Evolutionary conservation across 1,140 invertebrate species (phyloP).

Genomic region (Drosophila parvula): DNA sequence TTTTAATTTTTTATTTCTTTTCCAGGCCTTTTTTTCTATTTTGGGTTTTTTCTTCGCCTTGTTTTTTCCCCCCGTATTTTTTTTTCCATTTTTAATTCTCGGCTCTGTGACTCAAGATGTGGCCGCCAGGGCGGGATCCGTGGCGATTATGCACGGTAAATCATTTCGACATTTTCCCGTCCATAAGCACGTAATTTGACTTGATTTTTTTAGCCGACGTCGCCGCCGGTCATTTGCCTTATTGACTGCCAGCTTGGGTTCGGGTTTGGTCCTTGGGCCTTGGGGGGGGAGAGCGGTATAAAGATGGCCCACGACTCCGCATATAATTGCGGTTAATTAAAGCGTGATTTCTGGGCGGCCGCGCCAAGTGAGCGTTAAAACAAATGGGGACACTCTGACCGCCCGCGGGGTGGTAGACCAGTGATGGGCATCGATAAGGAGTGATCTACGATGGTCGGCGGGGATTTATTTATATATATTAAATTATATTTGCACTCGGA

Average conservation of each 20-base stretch:
- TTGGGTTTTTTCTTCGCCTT: not conserved
- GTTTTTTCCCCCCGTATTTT: slow-evolving; percentile 1
- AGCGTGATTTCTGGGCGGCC: slow-evolving; percentile 68
- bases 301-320: slow-evolving; percentile 63
- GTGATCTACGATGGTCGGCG: slow-evolving; percentile 23
- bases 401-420: not conserved
- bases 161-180: slow-evolving; percentile 83
- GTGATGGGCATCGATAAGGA: slow-evolving; percentile 38
- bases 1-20: slow-evolving; percentile 63
- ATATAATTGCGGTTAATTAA: slow-evolving; percentile 84
- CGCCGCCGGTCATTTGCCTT: slow-evolving; percentile 59
- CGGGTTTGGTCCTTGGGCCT: not conserved
- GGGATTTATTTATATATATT: slow-evolving; percentile 22
- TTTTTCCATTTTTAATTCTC: slow-evolving; percentile 34
- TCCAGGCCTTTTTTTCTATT: slow-evolving; percentile 28
- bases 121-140: slow-evolving; percentile 45
- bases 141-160: slow-evolving; percentile 83
- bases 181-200: slow-evolving; percentile 83
- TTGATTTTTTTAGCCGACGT: slow-evolving; percentile 66
- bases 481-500: not conserved
- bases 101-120: slow-evolving; percentile 40
- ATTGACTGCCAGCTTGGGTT: slow-evolving; percentile 60
- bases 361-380: slow-evolving; percentile 48
- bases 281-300: too few species aligned
- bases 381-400: slow-evolving; percentile 34